Evolutionary conservation across 2,797 vertebrate genomes (phyloP).

Genomic region (Typhlichthys eigenmanni): DNA sequence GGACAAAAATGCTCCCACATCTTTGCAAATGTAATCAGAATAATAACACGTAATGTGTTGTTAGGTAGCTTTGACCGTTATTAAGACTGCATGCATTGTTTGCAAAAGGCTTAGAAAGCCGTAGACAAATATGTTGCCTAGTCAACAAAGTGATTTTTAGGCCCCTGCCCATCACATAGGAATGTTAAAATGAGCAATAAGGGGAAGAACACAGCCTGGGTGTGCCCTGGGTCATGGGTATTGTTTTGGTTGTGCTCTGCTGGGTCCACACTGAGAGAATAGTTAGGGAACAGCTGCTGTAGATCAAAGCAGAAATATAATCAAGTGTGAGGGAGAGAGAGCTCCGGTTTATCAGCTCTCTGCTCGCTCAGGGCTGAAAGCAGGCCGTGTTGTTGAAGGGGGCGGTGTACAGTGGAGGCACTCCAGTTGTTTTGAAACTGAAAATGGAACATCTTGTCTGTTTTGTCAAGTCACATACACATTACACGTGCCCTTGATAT

Average conservation of each 20-base stretch:
- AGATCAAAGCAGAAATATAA: conserved; percentile 67
- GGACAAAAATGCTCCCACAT: conserved; percentile 4
- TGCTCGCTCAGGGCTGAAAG: conserved; percentile 55
- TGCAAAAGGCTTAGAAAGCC: not conserved
- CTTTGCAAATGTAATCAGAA: conserved; percentile 3
- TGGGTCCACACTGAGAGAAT: conserved; percentile 47
- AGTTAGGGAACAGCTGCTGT: conserved; percentile 44
- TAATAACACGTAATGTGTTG: not conserved
- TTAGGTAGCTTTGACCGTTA: not conserved
- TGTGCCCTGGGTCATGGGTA: conserved; percentile 35
- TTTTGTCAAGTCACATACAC: conserved; percentile 27
- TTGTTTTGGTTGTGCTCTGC: conserved; percentile 62
- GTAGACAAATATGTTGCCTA: conserved; percentile 29
- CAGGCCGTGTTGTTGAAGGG: conserved; percentile 32
- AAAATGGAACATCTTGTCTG: conserved; percentile 26
- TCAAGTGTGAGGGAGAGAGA: conserved; percentile 49
- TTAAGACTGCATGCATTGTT: not conserved
- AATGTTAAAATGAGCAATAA: conserved; percentile 45
- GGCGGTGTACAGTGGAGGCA: conserved; percentile 22
- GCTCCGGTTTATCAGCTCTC: conserved; percentile 48
- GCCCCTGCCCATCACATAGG: conserved; percentile 44
- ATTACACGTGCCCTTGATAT: conserved; percentile 4
- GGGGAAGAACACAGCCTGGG: conserved; percentile 43
- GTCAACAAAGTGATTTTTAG: conserved; percentile 27
- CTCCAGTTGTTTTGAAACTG: conserved; percentile 33